Evolutionary conservation across 2,888 invertebrate species (phyloP), one percentile per base, ranked within the genome.

Genomic region (Dromius quadrimaculatus): DNA sequence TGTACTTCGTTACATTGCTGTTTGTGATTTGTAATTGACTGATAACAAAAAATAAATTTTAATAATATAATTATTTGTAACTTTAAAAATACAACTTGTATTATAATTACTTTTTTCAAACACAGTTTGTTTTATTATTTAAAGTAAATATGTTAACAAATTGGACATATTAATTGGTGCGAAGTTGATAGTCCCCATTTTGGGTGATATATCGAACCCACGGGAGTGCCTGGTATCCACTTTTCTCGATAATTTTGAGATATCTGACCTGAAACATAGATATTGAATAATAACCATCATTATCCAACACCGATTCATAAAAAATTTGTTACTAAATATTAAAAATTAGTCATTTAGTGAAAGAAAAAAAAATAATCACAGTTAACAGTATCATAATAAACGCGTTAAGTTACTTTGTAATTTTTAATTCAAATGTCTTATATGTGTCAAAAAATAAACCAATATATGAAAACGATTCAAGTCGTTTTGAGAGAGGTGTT

Each of bases 191-290:
- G 83, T 99, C 98, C 62, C 98, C 98, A 82, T 98, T 98, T 82
- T 98, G 98, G 38, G 98, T 99, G 74, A 99, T 98, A 81, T 98
- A 99, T n/a, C 98, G 87, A 2, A 98, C 98, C 98, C 98, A 98
- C 0, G 98, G 98, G 73, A 99, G 82, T 0, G 98, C 98, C 83
- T 98, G 98, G 82, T 98, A 98, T 0, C 98, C 98, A 82, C 97
- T 97, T 84, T 99, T 98, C 80, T 98, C 98, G 78, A 99, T 98
- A 77, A 98, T 98, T 84, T 98, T 98, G 80, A 98, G 85, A 80
- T 98, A 97, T 66, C 97, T 89, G 2, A 93, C 92, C 82, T 82
- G 62, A 6, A 77, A 76, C 34, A 32, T 59, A n/a, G n/a, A n/a
- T n/a, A n/a, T n/a, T n/a, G n/a, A n/a, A n/a, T n/a, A n/a, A n/a